phyloP scores from a whole-genome alignment of 2,113 vertebrate genomes.

The Camelus bactrianus region DNA sequence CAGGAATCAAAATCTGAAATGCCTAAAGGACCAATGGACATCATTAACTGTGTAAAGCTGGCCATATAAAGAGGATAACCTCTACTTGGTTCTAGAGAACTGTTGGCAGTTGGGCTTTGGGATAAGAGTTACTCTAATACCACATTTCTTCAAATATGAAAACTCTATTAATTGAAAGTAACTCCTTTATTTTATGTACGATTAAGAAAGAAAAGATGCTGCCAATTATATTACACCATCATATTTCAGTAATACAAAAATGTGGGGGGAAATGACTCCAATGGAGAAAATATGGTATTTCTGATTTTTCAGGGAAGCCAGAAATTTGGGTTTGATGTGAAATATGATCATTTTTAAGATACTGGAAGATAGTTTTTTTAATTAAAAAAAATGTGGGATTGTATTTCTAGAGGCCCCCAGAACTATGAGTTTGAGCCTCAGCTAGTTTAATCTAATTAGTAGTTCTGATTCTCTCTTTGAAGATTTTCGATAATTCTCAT shows the following conservation, averaged over 20 bases:
- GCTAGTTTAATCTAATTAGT: background rate
- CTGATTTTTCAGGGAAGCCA: slow-evolving; percentile 38
- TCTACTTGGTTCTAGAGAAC: background rate
- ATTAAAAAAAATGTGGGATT: background rate
- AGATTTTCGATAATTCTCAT: slow-evolving; percentile 34
- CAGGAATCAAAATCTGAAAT: slow-evolving; percentile 34
- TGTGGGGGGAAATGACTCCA: background rate
- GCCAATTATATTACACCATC: background rate
- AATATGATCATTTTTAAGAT: background rate
- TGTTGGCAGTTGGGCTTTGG: background rate
- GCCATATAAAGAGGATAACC: background rate
- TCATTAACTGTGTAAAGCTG: slow-evolving; percentile 1
- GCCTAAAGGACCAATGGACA: background rate
- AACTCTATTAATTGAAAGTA: slow-evolving; percentile 22
- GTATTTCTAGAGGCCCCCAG: background rate
- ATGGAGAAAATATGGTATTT: background rate
- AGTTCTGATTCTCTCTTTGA: background rate
- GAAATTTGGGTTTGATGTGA: slow-evolving; percentile 43
- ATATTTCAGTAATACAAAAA: slow-evolving; percentile 44
- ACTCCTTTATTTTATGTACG: slow-evolving; percentile 17
- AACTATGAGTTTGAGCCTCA: background rate
- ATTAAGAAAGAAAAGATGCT: slow-evolving; percentile 44
- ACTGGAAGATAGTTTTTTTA: slow-evolving; percentile 16
- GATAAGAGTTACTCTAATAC: background rate
- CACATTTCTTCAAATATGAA: slow-evolving; percentile 35